phyloP scores from a whole-genome alignment of 2,113 vertebrate genomes.

The Campylomormyrus tamandua region DNA sequence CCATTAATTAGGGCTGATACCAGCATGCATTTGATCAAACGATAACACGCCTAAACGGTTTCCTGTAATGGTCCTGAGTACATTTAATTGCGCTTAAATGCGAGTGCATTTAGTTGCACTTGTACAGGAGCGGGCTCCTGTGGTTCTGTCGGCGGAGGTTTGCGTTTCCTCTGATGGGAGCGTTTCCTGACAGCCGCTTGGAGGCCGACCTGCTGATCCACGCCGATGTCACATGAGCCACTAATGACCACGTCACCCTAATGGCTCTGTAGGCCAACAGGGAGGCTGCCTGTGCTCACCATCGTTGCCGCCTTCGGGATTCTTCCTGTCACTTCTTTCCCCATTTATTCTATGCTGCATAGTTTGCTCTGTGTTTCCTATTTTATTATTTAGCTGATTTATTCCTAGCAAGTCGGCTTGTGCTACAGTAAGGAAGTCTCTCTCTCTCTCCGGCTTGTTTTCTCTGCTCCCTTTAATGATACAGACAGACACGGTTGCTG shows the following conservation, averaged over 20 bases:
- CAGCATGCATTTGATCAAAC: neutral
- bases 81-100: slow-evolving; percentile 43
- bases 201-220: slow-evolving; percentile 36
- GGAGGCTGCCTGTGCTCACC: slow-evolving; percentile 30
- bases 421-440: neutral
- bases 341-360: neutral
- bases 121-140: slow-evolving; percentile 34
- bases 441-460: slow-evolving; percentile 8
- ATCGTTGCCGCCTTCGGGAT: slow-evolving; percentile 31
- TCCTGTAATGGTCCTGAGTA: slow-evolving; percentile 2
- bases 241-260: slow-evolving; percentile 46
- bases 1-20: neutral
- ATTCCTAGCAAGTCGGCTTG: neutral
- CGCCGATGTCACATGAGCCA: slow-evolving; percentile 38
- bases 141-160: slow-evolving; percentile 32
- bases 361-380: neutral
- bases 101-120: slow-evolving; percentile 30
- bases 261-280: slow-evolving; percentile 49
- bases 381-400: neutral
- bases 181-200: slow-evolving; percentile 9
- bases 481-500: neutral
- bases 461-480: slow-evolving; percentile 19
- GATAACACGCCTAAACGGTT: neutral
- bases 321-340: slow-evolving; percentile 35
- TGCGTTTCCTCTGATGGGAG: slow-evolving; percentile 14